These are phyloP conservation scores for Lepisosteus oculatus DNA, from an alignment of 2,113 vertebrate genomes.

Conservation along the genomic window DNA sequence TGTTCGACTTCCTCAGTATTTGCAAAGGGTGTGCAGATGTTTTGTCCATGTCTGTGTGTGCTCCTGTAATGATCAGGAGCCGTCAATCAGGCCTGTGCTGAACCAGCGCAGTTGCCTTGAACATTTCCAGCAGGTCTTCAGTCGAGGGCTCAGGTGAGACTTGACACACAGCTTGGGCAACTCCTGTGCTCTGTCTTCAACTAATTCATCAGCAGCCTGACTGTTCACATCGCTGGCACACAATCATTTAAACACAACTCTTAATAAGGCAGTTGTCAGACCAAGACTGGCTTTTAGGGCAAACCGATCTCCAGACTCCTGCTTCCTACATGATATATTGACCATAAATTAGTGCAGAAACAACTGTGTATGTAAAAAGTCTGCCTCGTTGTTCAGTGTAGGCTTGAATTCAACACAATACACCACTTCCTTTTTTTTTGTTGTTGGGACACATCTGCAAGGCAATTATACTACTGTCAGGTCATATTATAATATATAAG, in stretches of 20 bases:
- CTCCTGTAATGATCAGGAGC: neutral
- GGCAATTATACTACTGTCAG: too few relatives aligned
- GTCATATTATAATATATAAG: too few relatives aligned
- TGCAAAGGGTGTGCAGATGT: neutral
- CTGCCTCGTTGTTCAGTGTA: neutral
- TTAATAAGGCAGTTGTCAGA: conserved; percentile 8
- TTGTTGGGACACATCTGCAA: neutral
- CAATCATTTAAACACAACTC: conserved; percentile 11
- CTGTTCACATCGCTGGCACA: neutral
- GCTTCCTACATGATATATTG: conserved; percentile 5
- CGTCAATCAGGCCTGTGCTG: conserved; percentile 13
- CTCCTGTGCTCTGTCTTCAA: neutral
- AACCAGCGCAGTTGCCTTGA: conserved; percentile 2
- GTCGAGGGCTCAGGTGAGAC: conserved; percentile 12
- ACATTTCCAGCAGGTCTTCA: conserved; percentile 4
- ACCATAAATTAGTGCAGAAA: conserved; percentile 13
- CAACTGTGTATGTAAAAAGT: neutral
- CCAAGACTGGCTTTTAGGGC: conserved; percentile 2
- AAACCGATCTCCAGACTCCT: neutral
- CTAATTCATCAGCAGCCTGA: neutral
- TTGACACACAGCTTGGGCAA: conserved; percentile 3
- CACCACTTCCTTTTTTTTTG: neutral
- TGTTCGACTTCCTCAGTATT: neutral
- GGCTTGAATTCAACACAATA: too few relatives aligned
- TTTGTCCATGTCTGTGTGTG: neutral